Conservation (phyloP, 2,888 invertebrate genomes). For the Amorpha juglandis region DNA sequence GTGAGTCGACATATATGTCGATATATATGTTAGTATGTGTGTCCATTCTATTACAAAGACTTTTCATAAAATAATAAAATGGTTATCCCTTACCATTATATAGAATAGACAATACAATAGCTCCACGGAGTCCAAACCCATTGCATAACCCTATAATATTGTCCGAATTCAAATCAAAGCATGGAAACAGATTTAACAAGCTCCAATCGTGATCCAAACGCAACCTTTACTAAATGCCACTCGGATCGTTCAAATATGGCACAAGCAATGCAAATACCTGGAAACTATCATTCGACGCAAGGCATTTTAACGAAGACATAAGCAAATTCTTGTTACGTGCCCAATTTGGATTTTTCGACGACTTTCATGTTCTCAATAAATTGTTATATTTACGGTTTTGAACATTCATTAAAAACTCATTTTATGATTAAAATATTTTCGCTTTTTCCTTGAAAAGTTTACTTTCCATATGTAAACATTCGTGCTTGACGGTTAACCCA, state of each 20-base stretch:
- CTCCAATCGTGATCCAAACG: conserved; percentile 22
- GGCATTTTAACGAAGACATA: conserved; percentile 53
- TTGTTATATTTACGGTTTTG: conserved; percentile 1
- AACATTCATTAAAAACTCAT: not conserved
- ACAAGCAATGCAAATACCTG: conserved; percentile 35
- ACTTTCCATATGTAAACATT: too few relatives aligned
- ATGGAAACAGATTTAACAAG: conserved; percentile 20
- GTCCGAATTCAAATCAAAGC: conserved; percentile 4
- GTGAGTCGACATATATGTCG: too few relatives aligned
- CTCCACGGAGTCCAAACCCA: not conserved
- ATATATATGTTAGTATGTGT: too few relatives aligned
- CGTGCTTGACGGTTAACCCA: not conserved
- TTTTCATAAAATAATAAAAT: too few relatives aligned
- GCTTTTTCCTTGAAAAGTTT: not conserved
- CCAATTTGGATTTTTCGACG: not conserved
- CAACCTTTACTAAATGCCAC: conserved; percentile 48
- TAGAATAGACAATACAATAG: too few relatives aligned
- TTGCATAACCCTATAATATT: not conserved
- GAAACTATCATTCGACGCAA: conserved; percentile 33
- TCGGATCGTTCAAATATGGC: conserved; percentile 29
- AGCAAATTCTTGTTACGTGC: conserved; percentile 15
- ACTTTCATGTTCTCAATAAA: not conserved
- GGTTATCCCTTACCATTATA: too few relatives aligned
- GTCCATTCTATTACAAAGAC: too few relatives aligned
- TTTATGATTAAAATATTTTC: not conserved